Conservation (phyloP, 2,113 vertebrate genomes). For the Poicephalus gulielmi region DNA sequence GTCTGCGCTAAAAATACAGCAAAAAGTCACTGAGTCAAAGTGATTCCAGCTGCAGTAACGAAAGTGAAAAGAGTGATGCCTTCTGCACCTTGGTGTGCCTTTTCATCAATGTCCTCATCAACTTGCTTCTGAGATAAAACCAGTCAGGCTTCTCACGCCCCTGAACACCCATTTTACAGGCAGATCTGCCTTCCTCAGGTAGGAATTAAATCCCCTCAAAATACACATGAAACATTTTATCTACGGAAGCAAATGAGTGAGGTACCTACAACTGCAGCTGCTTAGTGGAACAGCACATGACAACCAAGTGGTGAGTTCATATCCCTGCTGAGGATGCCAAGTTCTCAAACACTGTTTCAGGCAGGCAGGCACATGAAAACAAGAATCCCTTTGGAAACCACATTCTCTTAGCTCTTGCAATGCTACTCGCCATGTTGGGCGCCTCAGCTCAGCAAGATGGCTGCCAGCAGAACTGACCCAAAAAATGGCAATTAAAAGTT, state of each 20-base stretch:
- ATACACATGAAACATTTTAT: background rate
- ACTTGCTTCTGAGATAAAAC: background rate
- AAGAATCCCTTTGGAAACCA: background rate
- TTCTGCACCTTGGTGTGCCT: rapidly evolving
- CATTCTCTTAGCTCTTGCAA: background rate
- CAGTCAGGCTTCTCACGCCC: background rate
- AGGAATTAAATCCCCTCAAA: background rate
- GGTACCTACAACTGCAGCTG: background rate
- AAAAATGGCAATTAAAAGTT: background rate
- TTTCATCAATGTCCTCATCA: background rate
- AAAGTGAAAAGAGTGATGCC: background rate
- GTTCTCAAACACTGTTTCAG: background rate
- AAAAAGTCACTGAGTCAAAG: background rate
- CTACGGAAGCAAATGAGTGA: background rate
- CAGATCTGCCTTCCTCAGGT: background rate
- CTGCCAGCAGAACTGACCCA: background rate
- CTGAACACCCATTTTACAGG: background rate
- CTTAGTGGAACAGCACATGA: background rate
- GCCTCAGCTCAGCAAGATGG: background rate
- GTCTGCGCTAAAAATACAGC: background rate
- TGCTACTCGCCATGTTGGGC: background rate
- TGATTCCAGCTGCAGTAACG: background rate
- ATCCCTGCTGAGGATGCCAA: rapidly evolving
- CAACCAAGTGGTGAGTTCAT: background rate
- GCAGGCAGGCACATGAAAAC: background rate